phyloP scores from a whole-genome alignment of 1,140 invertebrate species.

The Orius laevigatus region DNA sequence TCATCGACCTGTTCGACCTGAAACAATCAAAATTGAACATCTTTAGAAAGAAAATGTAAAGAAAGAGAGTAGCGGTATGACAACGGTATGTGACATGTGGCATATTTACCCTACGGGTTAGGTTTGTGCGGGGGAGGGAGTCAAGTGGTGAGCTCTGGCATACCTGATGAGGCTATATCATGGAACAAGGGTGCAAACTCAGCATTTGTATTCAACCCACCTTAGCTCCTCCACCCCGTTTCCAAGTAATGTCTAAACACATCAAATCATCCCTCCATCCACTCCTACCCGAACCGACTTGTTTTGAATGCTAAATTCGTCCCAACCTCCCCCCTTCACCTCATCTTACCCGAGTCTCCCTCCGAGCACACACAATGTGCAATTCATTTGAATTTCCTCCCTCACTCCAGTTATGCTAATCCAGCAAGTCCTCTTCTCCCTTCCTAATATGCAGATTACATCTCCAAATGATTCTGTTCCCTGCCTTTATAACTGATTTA shows the following conservation, averaged over 20 bases:
- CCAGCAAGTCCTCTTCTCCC: too few relatives aligned
- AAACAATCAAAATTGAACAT: too few relatives aligned
- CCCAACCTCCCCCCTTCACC: background rate
- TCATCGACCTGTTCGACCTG: too few relatives aligned
- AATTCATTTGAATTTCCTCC: conserved; percentile 13
- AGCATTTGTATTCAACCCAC: conserved; percentile 3
- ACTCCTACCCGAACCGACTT: background rate
- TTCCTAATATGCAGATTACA: too few relatives aligned
- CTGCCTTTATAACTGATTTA: too few relatives aligned
- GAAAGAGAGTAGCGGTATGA: too few relatives aligned
- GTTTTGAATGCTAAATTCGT: conserved; percentile 13
- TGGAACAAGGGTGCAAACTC: conserved; percentile 2
- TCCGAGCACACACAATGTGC: conserved; percentile 6
- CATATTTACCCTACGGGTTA: background rate
- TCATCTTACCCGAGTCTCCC: too few relatives aligned
- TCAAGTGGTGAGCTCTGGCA: background rate
- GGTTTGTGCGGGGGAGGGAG: background rate
- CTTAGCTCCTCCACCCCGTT: background rate
- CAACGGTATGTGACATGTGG: too few relatives aligned
- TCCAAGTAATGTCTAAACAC: conserved; percentile 14
- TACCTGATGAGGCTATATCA: conserved; percentile 7
- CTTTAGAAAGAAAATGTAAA: too few relatives aligned
- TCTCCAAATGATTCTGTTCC: too few relatives aligned
- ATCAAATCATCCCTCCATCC: conserved; percentile 12
- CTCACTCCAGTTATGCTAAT: background rate